Percentiles rank a stretch among this genome's conserved stretches.
These are phyloP conservation scores for Pemphigus obesinymphae DNA, from an alignment of 1,140 invertebrate genomes.

Conservation along the genomic window DNA sequence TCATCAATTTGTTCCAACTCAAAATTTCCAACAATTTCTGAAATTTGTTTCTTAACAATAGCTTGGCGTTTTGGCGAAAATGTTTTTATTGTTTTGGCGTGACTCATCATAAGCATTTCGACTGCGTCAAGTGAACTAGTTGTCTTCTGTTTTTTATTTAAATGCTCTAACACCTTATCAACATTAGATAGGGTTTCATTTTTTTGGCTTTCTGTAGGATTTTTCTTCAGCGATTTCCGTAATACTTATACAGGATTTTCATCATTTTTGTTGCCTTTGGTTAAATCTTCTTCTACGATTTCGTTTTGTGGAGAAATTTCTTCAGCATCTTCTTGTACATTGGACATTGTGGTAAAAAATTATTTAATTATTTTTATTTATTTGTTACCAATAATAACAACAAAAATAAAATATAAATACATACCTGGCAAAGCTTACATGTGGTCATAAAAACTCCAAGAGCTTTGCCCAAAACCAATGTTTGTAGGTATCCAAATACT, in stretches of 20 bases:
- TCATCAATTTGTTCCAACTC: not conserved
- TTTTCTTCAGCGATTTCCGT: no score
- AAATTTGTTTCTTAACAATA: not conserved
- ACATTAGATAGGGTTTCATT: no score
- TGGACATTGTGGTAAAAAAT: no score
- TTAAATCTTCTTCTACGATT: no score
- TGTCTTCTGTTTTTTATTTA: not conserved
- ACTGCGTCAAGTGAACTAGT: not conserved
- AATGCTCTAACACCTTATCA: not conserved
- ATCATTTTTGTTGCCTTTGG: not conserved
- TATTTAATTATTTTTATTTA: no score
- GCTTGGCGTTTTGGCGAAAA: not conserved
- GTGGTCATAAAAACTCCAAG: not conserved
- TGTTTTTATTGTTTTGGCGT: not conserved
- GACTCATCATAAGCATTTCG: not conserved
- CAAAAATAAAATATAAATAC: not conserved
- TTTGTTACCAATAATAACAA: no score
- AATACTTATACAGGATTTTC: not conserved
- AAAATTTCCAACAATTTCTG: not conserved
- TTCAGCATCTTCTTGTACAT: no score
- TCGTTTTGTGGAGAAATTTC: no score
- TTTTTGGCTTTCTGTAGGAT: no score
- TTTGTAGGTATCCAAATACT: not conserved
- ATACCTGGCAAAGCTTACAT: not conserved
- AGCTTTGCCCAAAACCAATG: not conserved